These are phyloP conservation scores for Galagoides demidoff DNA, from an alignment of 2,797 vertebrate genomes.

Conservation along the genomic window DNA sequence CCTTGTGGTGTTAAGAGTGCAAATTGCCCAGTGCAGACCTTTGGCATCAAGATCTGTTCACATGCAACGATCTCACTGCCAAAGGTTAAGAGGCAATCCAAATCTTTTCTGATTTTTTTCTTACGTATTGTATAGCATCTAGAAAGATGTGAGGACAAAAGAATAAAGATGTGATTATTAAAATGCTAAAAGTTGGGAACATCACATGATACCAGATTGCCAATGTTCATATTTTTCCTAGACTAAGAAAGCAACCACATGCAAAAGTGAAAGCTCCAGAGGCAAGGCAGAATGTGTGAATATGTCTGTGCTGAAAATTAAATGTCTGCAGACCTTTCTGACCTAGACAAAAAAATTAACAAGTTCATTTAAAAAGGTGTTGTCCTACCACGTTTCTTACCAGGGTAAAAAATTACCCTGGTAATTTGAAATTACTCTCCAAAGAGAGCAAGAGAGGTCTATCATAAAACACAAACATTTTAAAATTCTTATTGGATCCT, in stretches of 20 bases:
- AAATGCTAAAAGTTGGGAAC: neutral
- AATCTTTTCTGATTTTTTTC: neutral
- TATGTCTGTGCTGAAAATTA: neutral
- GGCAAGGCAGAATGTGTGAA: neutral
- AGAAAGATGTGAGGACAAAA: neutral
- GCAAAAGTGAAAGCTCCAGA: neutral
- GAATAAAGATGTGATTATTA: neutral
- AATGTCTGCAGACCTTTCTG: neutral
- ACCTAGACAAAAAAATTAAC: neutral
- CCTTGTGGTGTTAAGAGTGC: neutral
- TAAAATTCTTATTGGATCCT: slow-evolving; percentile 22
- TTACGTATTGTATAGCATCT: neutral
- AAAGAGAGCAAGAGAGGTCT: neutral
- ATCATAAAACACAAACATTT: slow-evolving; percentile 21
- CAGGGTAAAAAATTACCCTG: neutral
- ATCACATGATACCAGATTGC: neutral
- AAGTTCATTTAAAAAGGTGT: neutral
- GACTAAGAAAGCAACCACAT: neutral
- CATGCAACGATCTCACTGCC: neutral
- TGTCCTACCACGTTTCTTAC: neutral
- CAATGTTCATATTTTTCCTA: neutral
- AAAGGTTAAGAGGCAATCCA: neutral
- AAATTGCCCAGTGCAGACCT: neutral
- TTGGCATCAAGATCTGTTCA: neutral
- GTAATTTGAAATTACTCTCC: slow-evolving; percentile 46